Evolutionary conservation across 2,888 invertebrate genomes (phyloP).

Genomic region (Anagyrus pseudococci): DNA sequence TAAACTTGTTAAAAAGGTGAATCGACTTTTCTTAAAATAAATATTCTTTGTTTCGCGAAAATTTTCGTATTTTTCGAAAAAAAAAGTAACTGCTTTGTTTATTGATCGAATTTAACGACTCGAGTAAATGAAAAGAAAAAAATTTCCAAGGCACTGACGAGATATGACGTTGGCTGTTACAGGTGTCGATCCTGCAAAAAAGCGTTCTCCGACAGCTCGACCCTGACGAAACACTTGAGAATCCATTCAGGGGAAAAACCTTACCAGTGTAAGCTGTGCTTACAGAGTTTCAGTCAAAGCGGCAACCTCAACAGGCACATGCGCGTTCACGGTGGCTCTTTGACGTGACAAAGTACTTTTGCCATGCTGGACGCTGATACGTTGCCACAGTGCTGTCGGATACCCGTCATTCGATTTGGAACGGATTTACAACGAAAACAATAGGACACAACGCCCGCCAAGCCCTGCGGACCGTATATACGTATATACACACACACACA

Average conservation of each 20-base stretch:
- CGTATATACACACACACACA: neutral
- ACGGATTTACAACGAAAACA: conserved; percentile 35
- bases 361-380: conserved; percentile 41
- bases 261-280: conserved; percentile 96
- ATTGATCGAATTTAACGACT: no score
- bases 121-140: no score
- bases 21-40: no score
- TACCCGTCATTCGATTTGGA: conserved; percentile 58
- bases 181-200: conserved; percentile 96
- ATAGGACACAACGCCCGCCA: no score
- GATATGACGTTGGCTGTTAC: no score
- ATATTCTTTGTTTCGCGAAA: no score
- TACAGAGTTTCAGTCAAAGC: conserved; percentile 95
- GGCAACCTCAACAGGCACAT: conserved; percentile 99
- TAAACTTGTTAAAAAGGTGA: no score
- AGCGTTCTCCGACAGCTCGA: conserved; percentile 98
- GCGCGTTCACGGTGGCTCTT: conserved; percentile 84
- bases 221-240: conserved; percentile 94
- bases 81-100: no score
- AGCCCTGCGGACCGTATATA: no score
- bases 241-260: conserved; percentile 94
- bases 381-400: conserved; percentile 55
- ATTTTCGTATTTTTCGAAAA: no score
- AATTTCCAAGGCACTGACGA: no score
- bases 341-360: conserved; percentile 55